Conservation (phyloP, 2,797 vertebrate genomes). For the Clarias pachynema region DNA sequence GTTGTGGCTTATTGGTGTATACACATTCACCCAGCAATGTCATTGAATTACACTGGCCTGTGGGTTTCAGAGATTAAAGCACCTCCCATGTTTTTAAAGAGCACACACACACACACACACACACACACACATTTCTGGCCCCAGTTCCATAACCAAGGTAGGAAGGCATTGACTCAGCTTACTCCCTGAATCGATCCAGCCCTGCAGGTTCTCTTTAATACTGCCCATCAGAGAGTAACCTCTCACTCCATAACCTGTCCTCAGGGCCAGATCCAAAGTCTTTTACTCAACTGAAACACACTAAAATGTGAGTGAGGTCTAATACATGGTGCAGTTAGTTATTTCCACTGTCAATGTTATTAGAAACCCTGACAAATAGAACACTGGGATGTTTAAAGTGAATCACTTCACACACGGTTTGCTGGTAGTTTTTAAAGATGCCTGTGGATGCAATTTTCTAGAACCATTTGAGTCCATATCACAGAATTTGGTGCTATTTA, state of each 20-base stretch:
- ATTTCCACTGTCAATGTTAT: not conserved
- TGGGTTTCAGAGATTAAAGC: constrained; percentile 32
- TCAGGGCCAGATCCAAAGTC: not conserved
- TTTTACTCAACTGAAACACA: not conserved
- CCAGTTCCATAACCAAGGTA: constrained; percentile 33
- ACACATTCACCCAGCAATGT: constrained; percentile 22
- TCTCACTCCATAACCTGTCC: constrained; percentile 12
- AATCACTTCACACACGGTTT: not conserved
- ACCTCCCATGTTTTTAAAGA: constrained; percentile 13
- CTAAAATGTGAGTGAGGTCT: not conserved
- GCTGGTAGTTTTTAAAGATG: not conserved
- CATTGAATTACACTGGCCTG: constrained; percentile 25
- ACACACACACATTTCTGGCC: constrained; percentile 1
- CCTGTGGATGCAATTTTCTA: not conserved
- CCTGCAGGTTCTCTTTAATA: constrained; percentile 52
- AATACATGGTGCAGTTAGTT: constrained; percentile 4
- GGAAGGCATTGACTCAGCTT: constrained; percentile 56
- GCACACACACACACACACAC: not conserved
- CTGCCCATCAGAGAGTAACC: constrained; percentile 37
- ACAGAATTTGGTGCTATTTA: not conserved
- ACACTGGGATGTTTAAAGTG: not conserved
- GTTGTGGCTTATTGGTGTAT: too few relatives aligned
- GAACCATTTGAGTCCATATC: not conserved
- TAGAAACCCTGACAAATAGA: not conserved
- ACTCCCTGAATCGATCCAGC: constrained; percentile 48